Evolutionary conservation across 2,888 invertebrate genomes (phyloP), one percentile per base, ranked within the genome.

Genomic region (Fabriciana adippe): DNA sequence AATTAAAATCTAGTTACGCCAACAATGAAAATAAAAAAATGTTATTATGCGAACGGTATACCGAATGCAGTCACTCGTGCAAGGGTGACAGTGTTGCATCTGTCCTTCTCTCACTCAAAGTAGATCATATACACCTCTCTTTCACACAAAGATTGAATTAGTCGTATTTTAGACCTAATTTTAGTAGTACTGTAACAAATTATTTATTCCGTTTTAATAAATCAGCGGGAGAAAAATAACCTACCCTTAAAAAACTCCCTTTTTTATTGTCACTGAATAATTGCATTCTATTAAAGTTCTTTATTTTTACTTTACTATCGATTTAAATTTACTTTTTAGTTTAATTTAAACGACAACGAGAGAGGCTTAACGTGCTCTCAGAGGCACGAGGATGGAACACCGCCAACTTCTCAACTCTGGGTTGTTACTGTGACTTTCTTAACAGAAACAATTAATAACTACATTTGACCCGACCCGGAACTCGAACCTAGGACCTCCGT

Each of bases 41-140:
- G 71, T 75, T 75, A 72, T 64, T 77, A 67, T 85, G 81, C 80
- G 70, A 75, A 81, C 86, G 69, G 72, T 88, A 84, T 85, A 76
- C 74, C 73, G 81, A 78, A 83, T 87, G 89, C 89, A 90, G 83
- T 87, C 84, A 82, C 80, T 83, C 81, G 83, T 85, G 84, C 86
- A 86, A 81, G 81, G 79, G 81, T 83, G 80, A 82, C 81, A 78
- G 75, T 75, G 68, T 74, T 67, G 31, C 15, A 47, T 71, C 76
- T 75, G 71, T 85, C 82, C 76, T 78, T 75, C 73, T 85, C 80
- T 60, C 59, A 69, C 70, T 68, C 71, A 66, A 47, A 63, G 69
- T 74, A 15, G 72, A 73, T 70, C 48, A 64, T 62, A 70, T 59
- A 53, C 56, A 71, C 73, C 57, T 83, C 79, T 77, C 78, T 73